phyloP scores from a whole-genome alignment of 2,797 vertebrate genomes.

The Silurus lanzhouensis region DNA sequence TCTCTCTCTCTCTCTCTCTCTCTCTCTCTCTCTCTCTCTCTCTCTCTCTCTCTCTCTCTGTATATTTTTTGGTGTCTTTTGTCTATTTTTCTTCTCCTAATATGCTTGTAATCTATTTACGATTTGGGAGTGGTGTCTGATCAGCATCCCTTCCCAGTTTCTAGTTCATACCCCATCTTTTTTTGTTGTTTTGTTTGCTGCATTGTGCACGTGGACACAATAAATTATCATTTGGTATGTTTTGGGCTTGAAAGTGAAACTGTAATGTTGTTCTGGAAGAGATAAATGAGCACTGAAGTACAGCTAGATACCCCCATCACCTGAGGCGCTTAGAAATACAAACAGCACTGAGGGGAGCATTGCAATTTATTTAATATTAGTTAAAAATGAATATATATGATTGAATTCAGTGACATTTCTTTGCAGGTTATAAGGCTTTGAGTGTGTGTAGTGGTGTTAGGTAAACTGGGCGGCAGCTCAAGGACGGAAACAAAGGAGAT shows the following conservation, averaged over 20 bases:
- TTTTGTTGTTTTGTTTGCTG: background rate
- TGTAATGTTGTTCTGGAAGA: background rate
- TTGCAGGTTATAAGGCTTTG: background rate
- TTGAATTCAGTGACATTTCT: background rate
- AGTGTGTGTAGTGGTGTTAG: constrained; percentile 4
- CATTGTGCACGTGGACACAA: background rate
- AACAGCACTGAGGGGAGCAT: background rate
- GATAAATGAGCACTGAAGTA: background rate
- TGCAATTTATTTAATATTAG: background rate
- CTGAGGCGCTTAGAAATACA: background rate
- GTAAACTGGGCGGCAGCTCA: constrained; percentile 31
- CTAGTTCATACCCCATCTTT: background rate
- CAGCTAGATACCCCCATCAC: background rate
- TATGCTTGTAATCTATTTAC: too few relatives aligned
- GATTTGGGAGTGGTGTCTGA: constrained; percentile 40
- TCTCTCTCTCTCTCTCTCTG: background rate
- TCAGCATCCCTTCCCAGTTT: constrained; percentile 22
- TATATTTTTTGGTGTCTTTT: background rate
- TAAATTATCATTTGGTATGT: too few relatives aligned
- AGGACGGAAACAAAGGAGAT: constrained; percentile 56
- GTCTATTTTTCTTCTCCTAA: background rate
- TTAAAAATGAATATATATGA: background rate
- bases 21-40: too few relatives aligned
- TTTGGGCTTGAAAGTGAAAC: background rate
- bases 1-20: background rate